Conservation (phyloP, 2,797 vertebrate species). For the Zalophus californianus region DNA sequence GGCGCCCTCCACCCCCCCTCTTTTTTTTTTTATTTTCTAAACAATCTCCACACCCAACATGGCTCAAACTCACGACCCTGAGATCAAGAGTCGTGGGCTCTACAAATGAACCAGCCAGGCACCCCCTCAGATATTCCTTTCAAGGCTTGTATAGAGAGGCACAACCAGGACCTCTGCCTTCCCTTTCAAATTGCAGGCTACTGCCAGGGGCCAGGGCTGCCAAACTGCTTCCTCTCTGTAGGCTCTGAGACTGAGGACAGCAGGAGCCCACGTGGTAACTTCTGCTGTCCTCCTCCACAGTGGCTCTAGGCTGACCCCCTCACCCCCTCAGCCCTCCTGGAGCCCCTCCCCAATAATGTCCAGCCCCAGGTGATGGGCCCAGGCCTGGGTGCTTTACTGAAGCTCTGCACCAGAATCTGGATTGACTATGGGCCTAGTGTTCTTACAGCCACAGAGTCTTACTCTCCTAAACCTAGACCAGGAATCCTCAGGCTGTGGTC, state of each 20-base stretch:
- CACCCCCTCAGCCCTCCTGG: not conserved
- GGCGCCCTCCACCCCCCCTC: too few relatives aligned
- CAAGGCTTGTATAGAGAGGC: rapidly evolving
- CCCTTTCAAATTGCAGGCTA: not conserved
- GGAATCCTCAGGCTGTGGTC: not conserved
- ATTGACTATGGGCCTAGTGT: not conserved
- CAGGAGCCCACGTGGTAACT: not conserved
- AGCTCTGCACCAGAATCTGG: not conserved
- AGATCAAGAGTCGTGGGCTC: not conserved
- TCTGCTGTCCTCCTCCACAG: not conserved
- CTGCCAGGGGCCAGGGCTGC: not conserved
- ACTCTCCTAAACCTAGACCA: not conserved
- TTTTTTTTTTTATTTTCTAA: not conserved
- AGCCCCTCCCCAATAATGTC: not conserved
- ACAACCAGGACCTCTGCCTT: not conserved
- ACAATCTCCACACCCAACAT: not conserved
- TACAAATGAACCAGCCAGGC: not conserved
- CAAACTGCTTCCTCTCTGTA: not conserved
- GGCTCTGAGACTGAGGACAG: not conserved
- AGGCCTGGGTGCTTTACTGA: not conserved
- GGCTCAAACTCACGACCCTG: not conserved
- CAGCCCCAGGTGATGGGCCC: not conserved
- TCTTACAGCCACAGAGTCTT: not conserved
- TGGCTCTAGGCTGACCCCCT: too few relatives aligned
- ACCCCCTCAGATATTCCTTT: not conserved